Evolutionary conservation across 64 coral and sea anemone genomes (phyloP), one percentile per base, ranked within the genome.

Genomic region (Dendronephthya gigantea): DNA sequence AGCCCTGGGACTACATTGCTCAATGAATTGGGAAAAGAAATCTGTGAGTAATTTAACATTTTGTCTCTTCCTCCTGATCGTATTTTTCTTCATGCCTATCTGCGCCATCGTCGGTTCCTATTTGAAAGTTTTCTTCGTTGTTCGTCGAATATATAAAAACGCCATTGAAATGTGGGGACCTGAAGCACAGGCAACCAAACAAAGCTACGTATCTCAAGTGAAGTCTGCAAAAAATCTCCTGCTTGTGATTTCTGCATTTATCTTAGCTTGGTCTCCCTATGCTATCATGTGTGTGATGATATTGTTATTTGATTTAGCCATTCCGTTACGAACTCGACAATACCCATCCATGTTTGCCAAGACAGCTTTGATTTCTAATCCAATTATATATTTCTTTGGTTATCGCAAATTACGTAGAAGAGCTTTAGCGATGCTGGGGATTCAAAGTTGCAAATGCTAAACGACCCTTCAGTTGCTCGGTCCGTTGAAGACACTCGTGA

Each of bases 261-360:
- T 88, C 10, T 23, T 83, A n/a, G 87, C 87, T 11, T 88, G 87
- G 87, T 82, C 87, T 38, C 87, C 87, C 37, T 88, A 88, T 39
- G 87, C 87, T 15, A 39, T 83, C 1, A 75, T 88, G 22, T 88
- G 70, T 23, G 19, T 59, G 1, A 33, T 82, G 4, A 31, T 50
- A 14, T 33, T 81, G 28, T 36, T 56, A 10, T 32, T 25, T 9
- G 25, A 38, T 28, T 23, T 51, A 17, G 43, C 82, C 17, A 31
- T 82, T 6, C 76, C 82, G 45, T 31, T 31, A 28, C 39, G 49
- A 30, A 19, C 49, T 16, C 17, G 22, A 8, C 23, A 48, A 31
- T 28, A 75, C 48, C 87, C 87, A 37, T 49, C 87, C 33, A 31
- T 51, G 9, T 52, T 82, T 13, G 69, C 87, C 7, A 88, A 88